Conservation (phyloP, 1,140 invertebrate species). For the Neodiprion lecontei region DNA sequence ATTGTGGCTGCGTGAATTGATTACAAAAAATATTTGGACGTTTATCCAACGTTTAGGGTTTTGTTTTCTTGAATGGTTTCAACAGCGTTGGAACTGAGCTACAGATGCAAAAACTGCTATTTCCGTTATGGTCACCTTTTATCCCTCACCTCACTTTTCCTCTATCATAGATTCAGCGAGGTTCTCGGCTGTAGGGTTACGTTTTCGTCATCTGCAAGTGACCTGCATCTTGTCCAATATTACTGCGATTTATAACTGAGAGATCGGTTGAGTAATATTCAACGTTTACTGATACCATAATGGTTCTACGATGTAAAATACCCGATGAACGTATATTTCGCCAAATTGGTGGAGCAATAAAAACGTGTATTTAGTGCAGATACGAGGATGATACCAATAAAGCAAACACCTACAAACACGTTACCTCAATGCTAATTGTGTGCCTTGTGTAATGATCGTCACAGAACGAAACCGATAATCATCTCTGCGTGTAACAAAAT, state of each 20-base stretch:
- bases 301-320: too few relatives aligned
- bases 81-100: too few relatives aligned
- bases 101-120: too few relatives aligned
- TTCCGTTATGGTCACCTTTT: not conserved
- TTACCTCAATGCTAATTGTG: not conserved
- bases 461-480: too few relatives aligned
- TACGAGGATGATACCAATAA: conserved; percentile 3
- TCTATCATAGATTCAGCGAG: not conserved
- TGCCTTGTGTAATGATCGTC: not conserved
- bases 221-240: not conserved
- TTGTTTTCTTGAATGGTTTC: too few relatives aligned
- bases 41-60: too few relatives aligned
- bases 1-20: too few relatives aligned
- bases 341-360: not conserved
- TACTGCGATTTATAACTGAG: not conserved
- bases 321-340: not conserved
- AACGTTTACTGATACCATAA: too few relatives aligned
- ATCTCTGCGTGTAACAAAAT: too few relatives aligned
- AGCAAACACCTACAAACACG: not conserved
- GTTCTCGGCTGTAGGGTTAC: not conserved
- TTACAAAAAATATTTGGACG: too few relatives aligned
- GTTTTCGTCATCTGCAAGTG: not conserved
- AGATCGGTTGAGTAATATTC: too few relatives aligned
- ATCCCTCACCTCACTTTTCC: not conserved
- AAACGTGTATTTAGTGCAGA: not conserved